A percentile compares a stretch with the other conserved stretches of the same genome.
These are phyloP conservation scores for Apogon hyalosoma DNA, from an alignment of 2,797 vertebrate species.

Conservation along the genomic window DNA sequence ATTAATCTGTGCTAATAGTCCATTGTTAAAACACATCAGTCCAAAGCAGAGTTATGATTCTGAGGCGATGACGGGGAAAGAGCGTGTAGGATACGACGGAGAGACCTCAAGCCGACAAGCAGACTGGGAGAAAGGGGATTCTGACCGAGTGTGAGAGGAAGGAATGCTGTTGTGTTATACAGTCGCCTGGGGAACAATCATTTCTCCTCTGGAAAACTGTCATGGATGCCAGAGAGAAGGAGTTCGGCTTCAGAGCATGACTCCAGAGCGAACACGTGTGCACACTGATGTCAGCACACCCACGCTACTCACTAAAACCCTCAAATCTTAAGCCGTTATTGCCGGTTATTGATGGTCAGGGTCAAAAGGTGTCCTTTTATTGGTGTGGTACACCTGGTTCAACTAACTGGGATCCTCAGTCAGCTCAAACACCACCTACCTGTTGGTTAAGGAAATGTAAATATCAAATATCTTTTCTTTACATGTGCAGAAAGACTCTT, in stretches of 20 bases:
- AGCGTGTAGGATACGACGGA: constrained; percentile 29
- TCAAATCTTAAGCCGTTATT: constrained; percentile 6
- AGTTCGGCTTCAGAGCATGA: constrained; percentile 38
- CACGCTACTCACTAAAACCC: constrained; percentile 26
- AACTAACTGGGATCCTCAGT: constrained; percentile 3
- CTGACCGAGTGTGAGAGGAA: constrained; percentile 70
- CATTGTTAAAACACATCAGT: neutral
- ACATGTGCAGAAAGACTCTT: too few relatives aligned
- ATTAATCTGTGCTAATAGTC: neutral
- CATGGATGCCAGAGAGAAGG: constrained; percentile 67
- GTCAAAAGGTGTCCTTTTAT: constrained; percentile 20
- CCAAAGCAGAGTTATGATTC: constrained; percentile 3
- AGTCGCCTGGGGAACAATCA: constrained; percentile 78
- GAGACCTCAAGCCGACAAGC: constrained; percentile 31
- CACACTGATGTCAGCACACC: constrained; percentile 43
- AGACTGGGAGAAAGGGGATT: constrained; percentile 49
- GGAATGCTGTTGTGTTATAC: constrained; percentile 82
- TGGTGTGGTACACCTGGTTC: constrained; percentile 37
- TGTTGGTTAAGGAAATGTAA: neutral
- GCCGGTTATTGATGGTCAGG: neutral
- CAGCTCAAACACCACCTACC: constrained; percentile 5
- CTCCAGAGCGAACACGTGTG: constrained; percentile 52
- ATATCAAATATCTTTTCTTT: neutral
- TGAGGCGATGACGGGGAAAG: neutral
- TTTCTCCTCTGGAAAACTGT: constrained; percentile 75